A percentile compares a stretch with the other conserved stretches of the same genome.
These are phyloP conservation scores for Epsilonema sp. DNA, from an alignment of 2,888 invertebrate genomes.

Conservation along the genomic window DNA sequence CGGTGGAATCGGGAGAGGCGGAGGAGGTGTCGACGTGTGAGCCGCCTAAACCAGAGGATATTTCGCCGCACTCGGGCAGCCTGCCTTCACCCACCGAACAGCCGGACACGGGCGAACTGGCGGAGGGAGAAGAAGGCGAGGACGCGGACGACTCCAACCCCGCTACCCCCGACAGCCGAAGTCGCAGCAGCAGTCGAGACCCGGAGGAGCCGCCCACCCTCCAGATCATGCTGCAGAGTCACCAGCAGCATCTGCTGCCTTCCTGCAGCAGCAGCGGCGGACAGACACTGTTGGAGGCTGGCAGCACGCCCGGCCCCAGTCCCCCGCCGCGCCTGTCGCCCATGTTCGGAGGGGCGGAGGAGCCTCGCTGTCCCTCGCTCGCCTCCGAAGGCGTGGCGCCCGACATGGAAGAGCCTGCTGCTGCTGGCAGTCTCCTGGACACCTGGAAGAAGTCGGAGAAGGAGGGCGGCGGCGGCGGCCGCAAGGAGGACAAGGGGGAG, in stretches of 20 bases:
- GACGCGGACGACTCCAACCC: not conserved
- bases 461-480: too few relatives aligned
- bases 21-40: too few relatives aligned
- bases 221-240: too few relatives aligned
- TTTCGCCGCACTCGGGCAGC: too few relatives aligned
- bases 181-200: too few relatives aligned
- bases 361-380: not conserved
- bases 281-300: too few relatives aligned
- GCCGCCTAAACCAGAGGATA: too few relatives aligned
- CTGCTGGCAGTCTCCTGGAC: not conserved
- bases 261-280: too few relatives aligned
- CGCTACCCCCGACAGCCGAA: not conserved
- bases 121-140: not conserved
- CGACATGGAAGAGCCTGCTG: not conserved
- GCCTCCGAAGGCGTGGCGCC: not conserved
- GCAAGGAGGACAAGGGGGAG: not conserved
- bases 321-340: slow-evolving; percentile 4
- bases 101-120: too few relatives aligned
- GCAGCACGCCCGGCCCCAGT: not conserved
- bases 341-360: slow-evolving; percentile 3
- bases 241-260: too few relatives aligned
- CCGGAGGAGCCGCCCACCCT: slow-evolving; percentile 3
- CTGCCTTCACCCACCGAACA: too few relatives aligned
- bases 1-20: too few relatives aligned
- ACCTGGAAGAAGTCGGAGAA: not conserved